Evolutionary conservation across 2,888 invertebrate genomes (phyloP), one percentile per base, ranked within the genome.

Genomic region (Plebejus melissa): DNA sequence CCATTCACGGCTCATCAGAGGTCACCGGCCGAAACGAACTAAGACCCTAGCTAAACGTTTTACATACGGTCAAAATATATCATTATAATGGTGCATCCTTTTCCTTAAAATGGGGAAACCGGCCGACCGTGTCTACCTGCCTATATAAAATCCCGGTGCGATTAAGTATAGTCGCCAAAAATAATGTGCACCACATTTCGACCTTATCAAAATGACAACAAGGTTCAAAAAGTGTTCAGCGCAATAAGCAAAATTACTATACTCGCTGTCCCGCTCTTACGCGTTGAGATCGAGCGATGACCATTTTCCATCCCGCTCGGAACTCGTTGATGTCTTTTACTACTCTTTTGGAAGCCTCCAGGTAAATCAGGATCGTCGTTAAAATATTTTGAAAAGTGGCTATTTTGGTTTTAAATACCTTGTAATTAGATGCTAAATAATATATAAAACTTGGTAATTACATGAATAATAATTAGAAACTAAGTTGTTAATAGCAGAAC

Each of bases 311-410:
- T 90, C 90, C 85, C 88, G 79, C 83, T 81, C 83, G 80, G 41
- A 80, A 84, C 84, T 87, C 92, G 92, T 92, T 91, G 90, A 93
- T 88, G 90, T 93, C 93, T 91, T 92, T 92, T 90, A 84, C 84
- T 88, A 84, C 83, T 83, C 84, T 83, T 82, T 84, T 77, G 78
- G 77, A 76, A 77, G 58, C 76, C 76, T 71, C 75, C 74, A 76
- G 79, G 70, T 58, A 58, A 75, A 75, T 70, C 50, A 41, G 58
- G 50, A 75, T 70, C 41, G 70, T 75, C 57, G n/a, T 58, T 28
- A 70, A 65, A 65, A 65, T 65, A 65, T 65, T 65, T 36, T 11
- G 32, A 65, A 65, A 65, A 65, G 13, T 36, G 32, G 13, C 13
- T 65, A 16, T 65, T 65, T 50, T 28, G 28, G 28, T 72, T 54